Percentiles rank a stretch among this genome's conserved stretches.
phyloP scores from a whole-genome alignment of 2,888 invertebrate genomes.

The Chironomus riparius region DNA sequence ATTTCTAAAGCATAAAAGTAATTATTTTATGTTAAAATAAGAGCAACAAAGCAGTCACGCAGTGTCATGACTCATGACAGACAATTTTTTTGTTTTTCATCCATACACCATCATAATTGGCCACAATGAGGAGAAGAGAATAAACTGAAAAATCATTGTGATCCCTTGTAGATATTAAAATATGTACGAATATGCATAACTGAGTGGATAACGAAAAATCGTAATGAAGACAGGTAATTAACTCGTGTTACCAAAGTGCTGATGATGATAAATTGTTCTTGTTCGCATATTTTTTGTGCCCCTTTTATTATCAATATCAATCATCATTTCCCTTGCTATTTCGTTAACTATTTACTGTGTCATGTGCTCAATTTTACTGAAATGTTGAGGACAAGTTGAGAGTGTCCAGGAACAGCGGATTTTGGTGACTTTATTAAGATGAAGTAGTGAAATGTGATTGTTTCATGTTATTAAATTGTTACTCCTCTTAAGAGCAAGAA shows the following conservation, averaged over 20 bases:
- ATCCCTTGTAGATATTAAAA: no score
- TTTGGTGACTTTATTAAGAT: no score
- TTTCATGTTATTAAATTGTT: no score
- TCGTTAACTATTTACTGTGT: background rate
- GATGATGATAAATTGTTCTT: background rate
- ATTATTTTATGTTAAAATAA: background rate
- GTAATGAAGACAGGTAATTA: slow-evolving; percentile 7
- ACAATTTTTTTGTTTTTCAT: background rate
- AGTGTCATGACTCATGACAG: background rate
- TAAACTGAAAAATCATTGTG: no score
- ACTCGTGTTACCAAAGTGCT: background rate
- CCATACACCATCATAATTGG: background rate
- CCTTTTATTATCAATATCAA: background rate
- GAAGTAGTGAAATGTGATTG: no score
- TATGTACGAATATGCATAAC: background rate
- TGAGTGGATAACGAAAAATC: background rate
- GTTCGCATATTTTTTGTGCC: background rate
- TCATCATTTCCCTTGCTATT: background rate
- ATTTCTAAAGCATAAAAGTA: background rate
- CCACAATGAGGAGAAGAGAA: background rate
- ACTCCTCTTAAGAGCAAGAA: no score
- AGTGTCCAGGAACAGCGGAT: no score
- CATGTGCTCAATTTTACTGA: background rate
- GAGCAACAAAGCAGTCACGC: background rate
- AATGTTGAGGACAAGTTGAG: no score